A percentile compares a stretch with the other conserved stretches of the same genome.
phyloP scores from a whole-genome alignment of 2,113 vertebrate species.

The Lycaon pictus region DNA sequence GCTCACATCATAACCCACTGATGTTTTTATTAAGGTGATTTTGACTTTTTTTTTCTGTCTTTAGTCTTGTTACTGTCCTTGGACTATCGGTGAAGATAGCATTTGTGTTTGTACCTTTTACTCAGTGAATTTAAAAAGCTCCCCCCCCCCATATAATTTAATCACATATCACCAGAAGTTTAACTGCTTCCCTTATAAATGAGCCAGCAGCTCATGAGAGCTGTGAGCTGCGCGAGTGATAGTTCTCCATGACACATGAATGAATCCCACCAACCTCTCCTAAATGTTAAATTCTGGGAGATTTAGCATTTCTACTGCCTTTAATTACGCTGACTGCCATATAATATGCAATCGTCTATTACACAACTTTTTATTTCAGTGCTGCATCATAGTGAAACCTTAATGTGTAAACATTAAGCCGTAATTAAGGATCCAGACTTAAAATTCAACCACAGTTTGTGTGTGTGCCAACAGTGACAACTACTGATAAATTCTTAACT shows the following conservation, averaged over 20 bases:
- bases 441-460: constrained; percentile 30
- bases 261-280: background rate
- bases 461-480: background rate
- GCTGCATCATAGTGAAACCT: constrained; percentile 28
- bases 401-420: constrained; percentile 40
- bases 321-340: background rate
- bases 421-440: constrained; percentile 53
- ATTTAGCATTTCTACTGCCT: constrained; percentile 12
- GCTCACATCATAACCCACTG: background rate
- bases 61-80: background rate
- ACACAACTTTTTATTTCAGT: constrained; percentile 30
- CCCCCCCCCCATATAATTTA: background rate
- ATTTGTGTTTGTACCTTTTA: constrained; percentile 20
- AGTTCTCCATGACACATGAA: background rate
- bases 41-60: background rate
- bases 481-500: background rate
- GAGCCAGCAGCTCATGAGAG: background rate
- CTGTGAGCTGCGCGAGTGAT: background rate
- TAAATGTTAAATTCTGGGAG: constrained; percentile 36
- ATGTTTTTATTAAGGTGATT: background rate
- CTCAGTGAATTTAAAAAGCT: background rate
- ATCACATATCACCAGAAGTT: background rate
- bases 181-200: background rate
- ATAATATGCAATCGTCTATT: background rate
- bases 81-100: background rate